phyloP scores from a whole-genome alignment of 2,888 invertebrate genomes.

The Microctonus hyperodae region DNA sequence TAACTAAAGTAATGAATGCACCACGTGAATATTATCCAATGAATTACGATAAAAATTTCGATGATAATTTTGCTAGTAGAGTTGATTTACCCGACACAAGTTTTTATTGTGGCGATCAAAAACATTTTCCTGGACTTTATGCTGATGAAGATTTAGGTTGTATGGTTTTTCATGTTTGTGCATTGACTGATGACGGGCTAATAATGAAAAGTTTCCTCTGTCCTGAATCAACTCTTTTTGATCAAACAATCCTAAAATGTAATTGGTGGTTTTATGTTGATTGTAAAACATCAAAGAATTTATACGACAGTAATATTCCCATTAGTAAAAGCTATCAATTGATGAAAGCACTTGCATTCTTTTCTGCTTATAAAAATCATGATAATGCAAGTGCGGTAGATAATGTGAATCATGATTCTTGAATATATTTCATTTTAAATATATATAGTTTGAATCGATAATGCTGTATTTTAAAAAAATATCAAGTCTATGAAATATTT shows the following conservation, averaged over 20 bases:
- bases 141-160: constrained; percentile 88
- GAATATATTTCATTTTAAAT: not conserved
- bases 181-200: constrained; percentile 85
- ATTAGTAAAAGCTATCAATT: constrained; percentile 91
- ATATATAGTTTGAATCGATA: too few species aligned
- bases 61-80: constrained; percentile 84
- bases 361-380: constrained; percentile 83
- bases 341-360: constrained; percentile 89
- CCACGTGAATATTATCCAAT: constrained; percentile 89
- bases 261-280: constrained; percentile 96
- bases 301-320: constrained; percentile 90
- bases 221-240: constrained; percentile 89
- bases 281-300: constrained; percentile 79
- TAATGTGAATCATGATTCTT: not conserved
- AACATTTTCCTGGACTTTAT: constrained; percentile 89
- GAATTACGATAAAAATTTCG: constrained; percentile 88
- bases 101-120: constrained; percentile 87
- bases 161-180: constrained; percentile 94
- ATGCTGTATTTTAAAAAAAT: not conserved
- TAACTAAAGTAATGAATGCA: constrained; percentile 83
- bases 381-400: constrained; percentile 44
- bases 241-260: constrained; percentile 89
- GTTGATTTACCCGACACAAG: constrained; percentile 84
- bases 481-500: not conserved
- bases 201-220: constrained; percentile 92